phyloP scores from a whole-genome alignment of 2,113 vertebrate genomes.

The Corythornis vintsioides region DNA sequence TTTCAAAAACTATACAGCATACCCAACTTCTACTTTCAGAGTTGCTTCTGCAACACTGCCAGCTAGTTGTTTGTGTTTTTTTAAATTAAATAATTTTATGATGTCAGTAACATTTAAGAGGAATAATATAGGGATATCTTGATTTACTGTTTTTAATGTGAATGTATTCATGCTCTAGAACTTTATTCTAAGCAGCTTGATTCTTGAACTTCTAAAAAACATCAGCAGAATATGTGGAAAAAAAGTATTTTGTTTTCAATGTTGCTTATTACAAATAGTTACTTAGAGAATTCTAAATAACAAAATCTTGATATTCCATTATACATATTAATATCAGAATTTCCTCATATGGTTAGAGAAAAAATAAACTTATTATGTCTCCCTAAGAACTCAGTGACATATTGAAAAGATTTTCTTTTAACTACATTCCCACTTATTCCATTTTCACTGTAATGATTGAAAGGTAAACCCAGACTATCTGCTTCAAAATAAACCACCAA shows the following conservation, averaged over 20 bases:
- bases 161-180: not conserved
- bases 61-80: no score
- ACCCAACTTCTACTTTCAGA: no score
- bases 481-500: not conserved
- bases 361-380: not conserved
- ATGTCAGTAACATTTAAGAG: no score
- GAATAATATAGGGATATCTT: no score
- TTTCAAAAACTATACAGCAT: no score
- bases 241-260: not conserved
- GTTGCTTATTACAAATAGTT: not conserved
- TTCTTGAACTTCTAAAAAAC: not conserved
- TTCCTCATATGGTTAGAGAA: not conserved
- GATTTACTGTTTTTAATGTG: no score
- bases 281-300: not conserved
- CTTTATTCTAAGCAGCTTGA: not conserved
- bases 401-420: not conserved
- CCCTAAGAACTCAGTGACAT: not conserved
- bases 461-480: not conserved
- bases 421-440: not conserved
- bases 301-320: not conserved
- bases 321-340: not conserved
- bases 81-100: no score
- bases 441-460: not conserved
- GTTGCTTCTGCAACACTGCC: no score
- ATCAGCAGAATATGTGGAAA: not conserved